Base-by-base conservation (phyloP, 1,140 invertebrate genomes). In the Ectropis grisescens region DNA sequence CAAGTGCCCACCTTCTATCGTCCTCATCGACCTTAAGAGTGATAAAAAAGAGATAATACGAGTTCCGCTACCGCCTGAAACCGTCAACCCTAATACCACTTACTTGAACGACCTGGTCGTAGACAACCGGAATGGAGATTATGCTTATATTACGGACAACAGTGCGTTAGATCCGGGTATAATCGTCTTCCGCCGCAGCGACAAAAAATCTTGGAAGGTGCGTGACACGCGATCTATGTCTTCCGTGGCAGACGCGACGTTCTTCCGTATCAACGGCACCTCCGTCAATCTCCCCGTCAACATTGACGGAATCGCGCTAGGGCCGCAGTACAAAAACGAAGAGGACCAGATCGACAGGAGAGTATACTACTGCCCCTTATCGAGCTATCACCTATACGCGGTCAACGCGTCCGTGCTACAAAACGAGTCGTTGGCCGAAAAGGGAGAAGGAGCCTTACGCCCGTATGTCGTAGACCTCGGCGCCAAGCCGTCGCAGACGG, bases 131-230 rank as follows among this genome's bases (percentile, higher is more conserved):
- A 84, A 87, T 40, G 88, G 86, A 31, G 87, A 86, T 12, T 85
- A 83, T 44, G 89, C 89, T 2, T 91, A 90, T 47, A 90, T 91
- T 4, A 88, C 87, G 0, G 90, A 91, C 50, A 87, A 85, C 40
- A 86, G 85, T 38, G 80, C 70, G 0, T 62, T 80, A 0, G 87
- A 91, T 62, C 89, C 90, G 0, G 88, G 87, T n/a, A 85, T 92
- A 12, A 87, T 92, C 25, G 88, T 91, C 0, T 91, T 87, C 58
- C 86, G 86, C 1, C 64, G 84, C 11, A 60, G 57, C 27, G 83
- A 88, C 33, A 84, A 86, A 29, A 85, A 83, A 13, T 85, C 88
- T 1, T 91, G 89, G 89, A 91, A 90, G 57, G 45, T 91, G 7
- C 78, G 86, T 2, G 88, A 91, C 43, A 58, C 58, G 0, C 58